phyloP scores from a whole-genome alignment of 64 coral and sea anemone species.

The Catalaphyllia jardinei region DNA sequence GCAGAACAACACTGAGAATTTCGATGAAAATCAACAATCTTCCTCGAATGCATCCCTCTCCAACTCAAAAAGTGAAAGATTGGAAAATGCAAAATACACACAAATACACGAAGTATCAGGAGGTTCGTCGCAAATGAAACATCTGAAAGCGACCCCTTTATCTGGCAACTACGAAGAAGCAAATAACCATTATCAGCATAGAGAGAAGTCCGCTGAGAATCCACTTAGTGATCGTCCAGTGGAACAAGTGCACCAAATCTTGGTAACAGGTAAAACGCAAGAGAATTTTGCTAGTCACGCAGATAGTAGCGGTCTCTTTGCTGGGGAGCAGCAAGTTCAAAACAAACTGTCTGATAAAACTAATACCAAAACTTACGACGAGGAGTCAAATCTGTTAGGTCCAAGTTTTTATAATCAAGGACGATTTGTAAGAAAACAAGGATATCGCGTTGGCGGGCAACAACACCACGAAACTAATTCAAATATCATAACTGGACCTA shows the following conservation, averaged over 20 bases:
- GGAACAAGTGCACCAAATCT: neutral
- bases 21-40: neutral
- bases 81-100: neutral
- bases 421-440: neutral
- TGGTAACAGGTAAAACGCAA: neutral
- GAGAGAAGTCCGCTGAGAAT: neutral
- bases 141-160: neutral
- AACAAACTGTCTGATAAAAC: neutral
- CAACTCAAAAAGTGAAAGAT: neutral
- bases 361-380: neutral
- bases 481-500: neutral
- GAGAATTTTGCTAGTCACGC: neutral
- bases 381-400: constrained; percentile 20
- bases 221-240: neutral
- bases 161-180: neutral
- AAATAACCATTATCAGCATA: neutral
- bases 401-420: neutral
- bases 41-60: neutral
- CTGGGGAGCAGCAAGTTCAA: neutral
- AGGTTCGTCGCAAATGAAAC: neutral
- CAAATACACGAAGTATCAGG: neutral
- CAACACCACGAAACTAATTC: neutral
- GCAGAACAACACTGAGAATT: neutral
- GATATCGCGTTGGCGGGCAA: neutral
- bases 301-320: neutral